Evolutionary conservation across 2,113 vertebrate species (phyloP).

Genomic region (Embiotoca jacksoni): DNA sequence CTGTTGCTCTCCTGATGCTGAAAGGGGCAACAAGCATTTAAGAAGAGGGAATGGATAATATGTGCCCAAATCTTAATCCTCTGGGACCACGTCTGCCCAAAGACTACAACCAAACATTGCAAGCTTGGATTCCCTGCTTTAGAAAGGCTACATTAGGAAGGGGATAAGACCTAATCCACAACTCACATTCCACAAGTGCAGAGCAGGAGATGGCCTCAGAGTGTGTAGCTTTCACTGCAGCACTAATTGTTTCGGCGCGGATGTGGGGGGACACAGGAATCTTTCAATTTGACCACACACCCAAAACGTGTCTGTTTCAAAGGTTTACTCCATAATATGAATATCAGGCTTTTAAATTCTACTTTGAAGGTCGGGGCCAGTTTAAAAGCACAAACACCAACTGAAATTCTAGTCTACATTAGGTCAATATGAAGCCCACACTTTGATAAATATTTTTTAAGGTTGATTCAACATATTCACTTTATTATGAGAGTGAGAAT

Average conservation of each 20-base stretch:
- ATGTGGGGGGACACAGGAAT: constrained; percentile 33
- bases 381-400: background rate
- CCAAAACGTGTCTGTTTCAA: constrained; percentile 4
- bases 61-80: constrained; percentile 76
- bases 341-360: background rate
- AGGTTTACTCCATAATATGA: background rate
- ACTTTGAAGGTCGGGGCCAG: background rate
- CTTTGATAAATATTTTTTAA: too few relatives aligned
- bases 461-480: too few relatives aligned
- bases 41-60: constrained; percentile 60
- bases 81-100: constrained; percentile 63
- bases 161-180: constrained; percentile 78
- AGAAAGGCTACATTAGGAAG: constrained; percentile 64
- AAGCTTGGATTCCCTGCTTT: constrained; percentile 68
- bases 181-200: constrained; percentile 86
- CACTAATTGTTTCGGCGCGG: constrained; percentile 33
- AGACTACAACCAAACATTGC: constrained; percentile 66
- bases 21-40: constrained; percentile 51
- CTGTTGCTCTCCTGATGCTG: constrained; percentile 42
- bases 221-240: constrained; percentile 31
- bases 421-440: background rate
- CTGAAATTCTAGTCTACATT: background rate
- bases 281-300: constrained; percentile 51
- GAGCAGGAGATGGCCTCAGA: constrained; percentile 51
- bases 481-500: too few relatives aligned